These are phyloP conservation scores for Pogonocichla stellata DNA, from an alignment of 2,113 vertebrate species.

Conservation along the genomic window DNA sequence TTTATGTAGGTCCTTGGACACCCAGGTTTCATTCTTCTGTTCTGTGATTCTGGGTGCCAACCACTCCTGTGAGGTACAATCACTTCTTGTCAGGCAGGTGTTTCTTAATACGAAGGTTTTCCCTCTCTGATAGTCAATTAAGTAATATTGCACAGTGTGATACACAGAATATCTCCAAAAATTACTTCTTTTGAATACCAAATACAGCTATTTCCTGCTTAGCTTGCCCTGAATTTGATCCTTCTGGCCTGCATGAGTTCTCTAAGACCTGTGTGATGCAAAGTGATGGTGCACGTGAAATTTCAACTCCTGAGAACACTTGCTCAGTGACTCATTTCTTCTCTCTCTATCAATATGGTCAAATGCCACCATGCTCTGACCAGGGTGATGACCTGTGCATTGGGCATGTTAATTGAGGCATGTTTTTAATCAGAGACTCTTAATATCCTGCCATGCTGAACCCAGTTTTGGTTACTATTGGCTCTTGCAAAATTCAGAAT, in stretches of 20 bases:
- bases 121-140: background rate
- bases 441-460: background rate
- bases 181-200: background rate
- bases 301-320: background rate
- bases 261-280: background rate
- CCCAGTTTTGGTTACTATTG: background rate
- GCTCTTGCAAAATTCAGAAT: background rate
- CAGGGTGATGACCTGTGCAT: background rate
- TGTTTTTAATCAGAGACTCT: background rate
- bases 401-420: background rate
- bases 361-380: background rate
- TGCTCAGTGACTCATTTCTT: background rate
- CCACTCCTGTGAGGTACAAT: background rate
- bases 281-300: background rate
- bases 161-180: background rate
- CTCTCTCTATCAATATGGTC: background rate
- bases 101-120: background rate
- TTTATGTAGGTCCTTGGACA: background rate
- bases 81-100: background rate
- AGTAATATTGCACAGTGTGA: background rate
- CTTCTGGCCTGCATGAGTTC: background rate
- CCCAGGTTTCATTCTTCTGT: background rate
- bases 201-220: background rate
- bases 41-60: background rate
- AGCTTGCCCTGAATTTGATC: background rate